Conservation (phyloP, 2,113 vertebrate species). For the Suricata suricatta region DNA sequence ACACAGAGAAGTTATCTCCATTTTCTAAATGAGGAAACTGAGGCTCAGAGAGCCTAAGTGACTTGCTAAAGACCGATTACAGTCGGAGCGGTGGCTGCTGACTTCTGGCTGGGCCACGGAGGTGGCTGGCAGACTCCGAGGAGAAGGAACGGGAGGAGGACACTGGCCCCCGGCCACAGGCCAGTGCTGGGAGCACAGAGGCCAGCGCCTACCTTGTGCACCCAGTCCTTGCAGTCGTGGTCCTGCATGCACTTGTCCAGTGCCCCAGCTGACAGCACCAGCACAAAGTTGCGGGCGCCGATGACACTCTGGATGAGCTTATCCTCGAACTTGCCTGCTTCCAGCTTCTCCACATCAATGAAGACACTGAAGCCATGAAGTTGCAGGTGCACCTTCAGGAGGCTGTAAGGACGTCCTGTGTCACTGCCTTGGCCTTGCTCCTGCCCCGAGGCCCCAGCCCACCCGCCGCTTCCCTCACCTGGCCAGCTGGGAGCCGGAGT, state of each 20-base stretch:
- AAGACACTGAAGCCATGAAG: slow-evolving; percentile 96
- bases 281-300: slow-evolving; percentile 93
- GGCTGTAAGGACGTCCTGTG: slow-evolving; percentile 80
- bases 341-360: slow-evolving; percentile 98
- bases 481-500: slow-evolving; percentile 95
- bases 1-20: not conserved
- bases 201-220: slow-evolving; percentile 92
- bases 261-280: slow-evolving; percentile 92
- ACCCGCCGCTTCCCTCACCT: slow-evolving; percentile 85
- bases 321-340: slow-evolving; percentile 96
- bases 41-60: not conserved
- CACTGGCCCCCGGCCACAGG: not conserved
- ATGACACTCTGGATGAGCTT: slow-evolving; percentile 95
- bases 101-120: not conserved
- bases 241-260: slow-evolving; percentile 98
- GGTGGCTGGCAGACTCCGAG: not conserved
- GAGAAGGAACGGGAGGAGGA: not conserved
- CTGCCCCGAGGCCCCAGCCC: not conserved
- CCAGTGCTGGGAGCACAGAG: not conserved
- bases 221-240: slow-evolving; percentile 95
- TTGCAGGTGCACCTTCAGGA: slow-evolving; percentile 98
- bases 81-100: not conserved
- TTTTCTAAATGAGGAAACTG: slow-evolving; percentile 5
- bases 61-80: not conserved
- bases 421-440: not conserved